These are phyloP conservation scores for Drosophila trapezifrons DNA, from an alignment of 1,140 invertebrate species.

Conservation along the genomic window DNA sequence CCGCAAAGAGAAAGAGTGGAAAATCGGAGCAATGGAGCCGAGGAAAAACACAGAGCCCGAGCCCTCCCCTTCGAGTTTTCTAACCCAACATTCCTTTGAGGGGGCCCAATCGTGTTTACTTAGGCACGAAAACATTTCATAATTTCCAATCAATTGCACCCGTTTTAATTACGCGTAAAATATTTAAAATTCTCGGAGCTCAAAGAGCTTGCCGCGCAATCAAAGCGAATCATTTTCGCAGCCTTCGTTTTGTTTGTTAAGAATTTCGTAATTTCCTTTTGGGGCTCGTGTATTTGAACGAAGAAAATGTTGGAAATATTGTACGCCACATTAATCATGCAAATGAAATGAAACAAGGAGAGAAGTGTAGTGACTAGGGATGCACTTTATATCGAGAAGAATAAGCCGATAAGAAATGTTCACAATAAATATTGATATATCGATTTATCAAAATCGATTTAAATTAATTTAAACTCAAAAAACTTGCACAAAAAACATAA, in stretches of 20 bases:
- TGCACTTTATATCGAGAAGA: neutral
- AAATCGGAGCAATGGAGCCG: neutral
- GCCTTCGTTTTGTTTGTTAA: slow-evolving; percentile 25
- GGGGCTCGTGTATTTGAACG: slow-evolving; percentile 5
- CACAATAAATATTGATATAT: neutral
- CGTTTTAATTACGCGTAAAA: slow-evolving; percentile 44
- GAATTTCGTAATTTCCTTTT: slow-evolving; percentile 32
- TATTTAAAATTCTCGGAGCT: slow-evolving; percentile 33
- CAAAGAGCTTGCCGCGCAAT: slow-evolving; percentile 34
- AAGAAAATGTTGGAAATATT: slow-evolving; percentile 8
- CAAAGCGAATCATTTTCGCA: slow-evolving; percentile 29
- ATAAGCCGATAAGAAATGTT: neutral
- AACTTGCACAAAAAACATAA: too few species aligned
- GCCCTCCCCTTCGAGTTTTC: neutral
- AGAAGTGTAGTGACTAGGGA: neutral
- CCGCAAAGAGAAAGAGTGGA: neutral
- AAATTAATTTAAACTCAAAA: neutral
- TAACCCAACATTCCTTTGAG: slow-evolving; percentile 7
- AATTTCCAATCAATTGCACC: slow-evolving; percentile 47
- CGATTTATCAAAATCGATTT: neutral
- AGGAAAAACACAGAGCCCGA: neutral
- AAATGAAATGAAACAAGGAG: slow-evolving; percentile 32
- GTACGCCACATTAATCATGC: slow-evolving; percentile 33
- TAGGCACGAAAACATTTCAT: slow-evolving; percentile 36
- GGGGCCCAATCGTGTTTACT: slow-evolving; percentile 21